Percentiles rank a stretch among this genome's conserved stretches.
phyloP scores from a whole-genome alignment of 2,113 vertebrate species.

The Sturnus vulgaris region DNA sequence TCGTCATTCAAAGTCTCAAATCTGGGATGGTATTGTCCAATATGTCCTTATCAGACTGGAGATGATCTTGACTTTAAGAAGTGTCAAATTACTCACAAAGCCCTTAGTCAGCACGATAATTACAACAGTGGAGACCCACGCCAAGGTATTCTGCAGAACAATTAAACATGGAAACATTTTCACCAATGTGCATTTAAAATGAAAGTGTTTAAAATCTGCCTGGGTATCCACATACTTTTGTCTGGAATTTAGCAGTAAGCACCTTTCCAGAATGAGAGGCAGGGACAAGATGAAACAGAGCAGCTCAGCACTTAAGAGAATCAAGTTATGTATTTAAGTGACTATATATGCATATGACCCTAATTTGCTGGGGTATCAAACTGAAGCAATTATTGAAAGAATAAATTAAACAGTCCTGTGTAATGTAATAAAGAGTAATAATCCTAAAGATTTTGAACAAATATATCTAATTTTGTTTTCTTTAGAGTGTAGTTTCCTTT shows the following conservation, averaged over 20 bases:
- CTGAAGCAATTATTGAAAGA: neutral
- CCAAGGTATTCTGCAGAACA: neutral
- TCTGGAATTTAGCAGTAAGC: neutral
- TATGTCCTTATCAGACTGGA: neutral
- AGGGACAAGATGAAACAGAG: neutral
- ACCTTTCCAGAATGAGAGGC: neutral
- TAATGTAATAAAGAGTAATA: neutral
- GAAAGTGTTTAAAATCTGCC: neutral
- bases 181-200: neutral
- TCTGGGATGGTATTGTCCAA: neutral
- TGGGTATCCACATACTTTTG: neutral
- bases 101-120: neutral
- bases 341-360: neutral
- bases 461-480: neutral
- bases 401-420: neutral
- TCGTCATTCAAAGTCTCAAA: neutral
- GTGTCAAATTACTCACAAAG: neutral
- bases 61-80: neutral
- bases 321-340: neutral
- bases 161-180: neutral
- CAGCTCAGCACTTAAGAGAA: neutral
- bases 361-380: neutral
- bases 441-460: neutral
- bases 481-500: neutral
- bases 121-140: neutral